Conservation (phyloP, 2,797 vertebrate genomes). For the Pangasius djambal region DNA sequence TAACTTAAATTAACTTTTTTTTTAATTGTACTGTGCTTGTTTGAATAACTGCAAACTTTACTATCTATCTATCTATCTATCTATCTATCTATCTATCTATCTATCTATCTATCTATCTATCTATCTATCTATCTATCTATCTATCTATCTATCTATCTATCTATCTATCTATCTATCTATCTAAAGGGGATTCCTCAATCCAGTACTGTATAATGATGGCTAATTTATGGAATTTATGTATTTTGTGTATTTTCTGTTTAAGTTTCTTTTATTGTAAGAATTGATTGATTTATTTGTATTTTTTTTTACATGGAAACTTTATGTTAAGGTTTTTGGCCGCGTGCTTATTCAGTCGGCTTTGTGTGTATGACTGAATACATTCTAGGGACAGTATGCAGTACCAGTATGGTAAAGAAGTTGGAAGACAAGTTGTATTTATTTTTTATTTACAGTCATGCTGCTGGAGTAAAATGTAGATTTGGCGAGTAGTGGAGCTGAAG, state of each 20-base stretch:
- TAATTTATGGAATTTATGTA: background rate
- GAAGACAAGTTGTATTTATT: slow-evolving; percentile 27
- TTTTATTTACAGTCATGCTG: slow-evolving; percentile 23
- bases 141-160: background rate
- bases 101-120: background rate
- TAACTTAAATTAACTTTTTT: background rate
- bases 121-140: background rate
- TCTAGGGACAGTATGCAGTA: background rate
- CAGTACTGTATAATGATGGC: background rate
- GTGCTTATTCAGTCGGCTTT: background rate
- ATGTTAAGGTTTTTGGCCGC: background rate
- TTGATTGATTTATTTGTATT: background rate
- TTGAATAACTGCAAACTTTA: background rate
- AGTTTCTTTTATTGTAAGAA: background rate
- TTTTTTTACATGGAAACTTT: background rate
- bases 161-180: slow-evolving; percentile 15
- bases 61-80: background rate
- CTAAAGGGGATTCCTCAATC: background rate
- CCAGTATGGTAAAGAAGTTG: slow-evolving; percentile 39
- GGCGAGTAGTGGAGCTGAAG: slow-evolving; percentile 17
- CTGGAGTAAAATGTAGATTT: slow-evolving; percentile 20
- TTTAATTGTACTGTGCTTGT: background rate
- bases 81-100: background rate
- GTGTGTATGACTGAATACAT: background rate
- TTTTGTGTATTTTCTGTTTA: background rate